These are phyloP conservation scores for Xylophagus ater DNA, from an alignment of 2,888 invertebrate genomes.

Conservation along the genomic window DNA sequence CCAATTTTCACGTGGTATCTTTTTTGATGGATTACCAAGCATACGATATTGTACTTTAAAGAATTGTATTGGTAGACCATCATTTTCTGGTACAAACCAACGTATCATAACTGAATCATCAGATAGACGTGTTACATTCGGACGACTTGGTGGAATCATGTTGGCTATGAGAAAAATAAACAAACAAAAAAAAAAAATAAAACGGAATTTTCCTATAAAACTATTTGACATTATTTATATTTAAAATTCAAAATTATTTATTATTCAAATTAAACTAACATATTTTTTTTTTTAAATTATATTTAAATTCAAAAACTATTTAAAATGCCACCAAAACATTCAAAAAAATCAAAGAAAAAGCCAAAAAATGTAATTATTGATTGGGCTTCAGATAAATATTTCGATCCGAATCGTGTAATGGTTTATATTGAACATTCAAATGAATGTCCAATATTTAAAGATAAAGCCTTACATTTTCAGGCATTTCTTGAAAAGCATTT, in stretches of 20 bases:
- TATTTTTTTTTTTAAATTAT: too few species aligned
- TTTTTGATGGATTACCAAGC: conserved; percentile 30
- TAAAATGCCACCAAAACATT: conserved; percentile 8
- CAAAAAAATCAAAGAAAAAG: too few species aligned
- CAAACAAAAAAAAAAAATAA: conserved; percentile 3
- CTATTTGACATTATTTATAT: too few species aligned
- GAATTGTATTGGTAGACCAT: conserved; percentile 73
- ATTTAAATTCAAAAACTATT: neutral
- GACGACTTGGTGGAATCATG: conserved; percentile 78
- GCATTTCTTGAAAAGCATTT: conserved; percentile 23
- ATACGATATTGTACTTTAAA: conserved; percentile 72
- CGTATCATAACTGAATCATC: conserved; percentile 88
- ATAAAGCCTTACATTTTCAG: conserved; percentile 24
- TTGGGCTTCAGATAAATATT: conserved; percentile 28
- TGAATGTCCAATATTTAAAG: conserved; percentile 32
- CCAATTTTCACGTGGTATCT: conserved; percentile 50
- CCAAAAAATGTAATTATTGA: too few species aligned
- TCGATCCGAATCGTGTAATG: conserved; percentile 29
- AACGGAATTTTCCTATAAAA: too few species aligned
- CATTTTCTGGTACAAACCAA: conserved; percentile 77
- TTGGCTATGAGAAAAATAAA: conserved; percentile 41
- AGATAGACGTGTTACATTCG: conserved; percentile 73
- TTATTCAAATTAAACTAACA: too few species aligned
- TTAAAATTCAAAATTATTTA: too few species aligned
- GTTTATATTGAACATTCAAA: conserved; percentile 27